Conservation (phyloP, 2,888 invertebrate genomes). For the Caradrina clavipalpis region DNA sequence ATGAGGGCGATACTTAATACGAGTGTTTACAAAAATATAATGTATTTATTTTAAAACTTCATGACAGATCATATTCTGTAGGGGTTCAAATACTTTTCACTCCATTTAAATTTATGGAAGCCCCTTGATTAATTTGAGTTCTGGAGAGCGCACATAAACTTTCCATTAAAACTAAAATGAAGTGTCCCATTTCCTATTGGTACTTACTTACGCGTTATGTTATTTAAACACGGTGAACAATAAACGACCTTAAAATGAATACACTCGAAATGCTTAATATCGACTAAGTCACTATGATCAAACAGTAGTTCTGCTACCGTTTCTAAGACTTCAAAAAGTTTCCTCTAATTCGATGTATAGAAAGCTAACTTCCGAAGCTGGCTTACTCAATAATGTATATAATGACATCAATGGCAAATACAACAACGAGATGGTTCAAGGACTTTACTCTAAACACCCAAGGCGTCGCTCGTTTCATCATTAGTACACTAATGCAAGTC, state of each 20-base stretch:
- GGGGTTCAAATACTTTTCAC: constrained; percentile 38
- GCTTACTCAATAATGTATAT: constrained; percentile 74
- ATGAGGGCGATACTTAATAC: constrained; percentile 64
- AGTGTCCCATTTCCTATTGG: constrained; percentile 77
- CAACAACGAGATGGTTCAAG: constrained; percentile 81
- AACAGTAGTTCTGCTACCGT: constrained; percentile 76
- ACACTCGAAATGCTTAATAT: constrained; percentile 77
- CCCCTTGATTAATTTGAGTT: constrained; percentile 56
- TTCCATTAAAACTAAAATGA: constrained; percentile 48
- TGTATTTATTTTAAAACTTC: constrained; percentile 40
- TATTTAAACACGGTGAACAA: constrained; percentile 71
- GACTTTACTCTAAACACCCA: constrained; percentile 78
- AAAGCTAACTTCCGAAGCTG: constrained; percentile 82
- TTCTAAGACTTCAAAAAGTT: constrained; percentile 79
- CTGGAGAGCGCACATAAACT: constrained; percentile 58
- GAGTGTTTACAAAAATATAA: constrained; percentile 73
- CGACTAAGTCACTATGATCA: constrained; percentile 76
- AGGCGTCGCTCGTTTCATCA: constrained; percentile 78
- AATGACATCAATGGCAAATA: constrained; percentile 83
- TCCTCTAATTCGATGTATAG: constrained; percentile 88
- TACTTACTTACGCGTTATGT: constrained; percentile 66
- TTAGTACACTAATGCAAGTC: constrained; percentile 87
- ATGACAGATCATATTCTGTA: constrained; percentile 18
- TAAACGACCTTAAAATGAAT: constrained; percentile 73
- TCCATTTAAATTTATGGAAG: constrained; percentile 68